Conservation (phyloP, 2,797 vertebrate genomes). For the Telmatherina bonti region DNA sequence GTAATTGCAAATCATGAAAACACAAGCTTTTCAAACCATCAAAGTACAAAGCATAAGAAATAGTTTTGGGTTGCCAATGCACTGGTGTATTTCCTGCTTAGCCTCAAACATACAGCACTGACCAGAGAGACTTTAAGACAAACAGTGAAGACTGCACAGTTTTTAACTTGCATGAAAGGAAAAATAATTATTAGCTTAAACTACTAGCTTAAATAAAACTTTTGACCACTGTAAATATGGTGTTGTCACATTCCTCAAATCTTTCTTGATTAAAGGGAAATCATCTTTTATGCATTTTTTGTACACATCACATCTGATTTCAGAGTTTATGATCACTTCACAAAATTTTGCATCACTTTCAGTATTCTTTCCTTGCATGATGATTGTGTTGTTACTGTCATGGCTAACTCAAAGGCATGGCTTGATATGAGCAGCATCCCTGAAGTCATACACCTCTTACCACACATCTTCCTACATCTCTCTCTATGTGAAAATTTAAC, state of each 20-base stretch:
- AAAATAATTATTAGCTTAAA: background rate
- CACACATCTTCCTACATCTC: constrained; percentile 24
- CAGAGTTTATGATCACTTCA: constrained; percentile 53
- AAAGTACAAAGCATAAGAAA: background rate
- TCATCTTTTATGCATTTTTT: no score
- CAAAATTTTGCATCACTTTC: constrained; percentile 40
- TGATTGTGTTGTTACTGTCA: constrained; percentile 40
- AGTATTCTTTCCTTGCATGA: constrained; percentile 45
- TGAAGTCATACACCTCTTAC: constrained; percentile 15
- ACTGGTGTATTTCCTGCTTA: no score
- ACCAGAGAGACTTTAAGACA: background rate
- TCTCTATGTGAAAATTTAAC: constrained; percentile 26
- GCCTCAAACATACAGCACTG: no score
- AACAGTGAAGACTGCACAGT: background rate
- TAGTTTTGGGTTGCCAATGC: no score
- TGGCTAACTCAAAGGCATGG: constrained; percentile 15
- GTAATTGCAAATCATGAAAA: background rate
- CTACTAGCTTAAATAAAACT: no score
- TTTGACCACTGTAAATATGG: background rate
- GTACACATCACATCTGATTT: background rate
- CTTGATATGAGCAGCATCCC: background rate
- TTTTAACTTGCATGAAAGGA: background rate
- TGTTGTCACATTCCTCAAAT: background rate
- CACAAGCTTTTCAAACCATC: background rate
- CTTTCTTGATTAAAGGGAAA: no score